Base-by-base conservation (phyloP, 2,797 vertebrate species). In the Coreius guichenoti region DNA sequence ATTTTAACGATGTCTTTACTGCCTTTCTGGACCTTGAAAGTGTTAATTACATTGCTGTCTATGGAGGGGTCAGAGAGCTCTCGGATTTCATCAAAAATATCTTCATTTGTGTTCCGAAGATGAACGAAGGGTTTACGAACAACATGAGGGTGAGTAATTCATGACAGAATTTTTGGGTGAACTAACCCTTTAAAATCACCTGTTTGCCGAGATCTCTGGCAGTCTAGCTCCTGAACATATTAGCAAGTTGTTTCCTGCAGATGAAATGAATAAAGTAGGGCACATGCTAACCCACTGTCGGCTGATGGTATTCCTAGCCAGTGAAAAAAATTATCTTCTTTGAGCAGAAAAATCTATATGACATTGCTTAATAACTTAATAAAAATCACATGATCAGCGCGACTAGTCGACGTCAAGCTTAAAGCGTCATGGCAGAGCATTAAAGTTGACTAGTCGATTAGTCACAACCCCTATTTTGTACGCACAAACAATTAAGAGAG, bases 211-310 rank as follows among this genome's bases (percentile, higher is more conserved):
- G 70, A 47, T 58, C 33, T 79, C 39, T 45, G 6, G 36, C 39
- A 31, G 39, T 33, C 73, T 29, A 43, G 61, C 45, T 83, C 61
- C 26, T 31, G 61, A 78, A 54, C 13, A 78, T 31, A 56, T 58
- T 23, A 68, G 33, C 63, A 69, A 31, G 36, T 33, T 58, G 47
- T 43, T 77, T 68, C 19, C 49, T 51, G 23, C 16, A n/a, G 65
- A 49, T 67, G 1, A 21, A 65, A 31, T 51, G 4, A 75, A 56
- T 56, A 23, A n/a, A n/a, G 51, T 26, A 75, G 47, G 31, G 0
- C 19, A 33, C 49, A 36, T 8, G 47, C 19, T 73, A n/a, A 33
- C 51, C 51, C 2, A 17, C 19, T 21, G 51, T 51, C 5, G 17
- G 16, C 17, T 51, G 49, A 51, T 19, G 5, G 19, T 21, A 19